Percentiles rank a stretch among this genome's conserved stretches.
Evolutionary conservation across 2,113 vertebrate genomes (phyloP).

Genomic region (Nycticorax nycticorax): DNA sequence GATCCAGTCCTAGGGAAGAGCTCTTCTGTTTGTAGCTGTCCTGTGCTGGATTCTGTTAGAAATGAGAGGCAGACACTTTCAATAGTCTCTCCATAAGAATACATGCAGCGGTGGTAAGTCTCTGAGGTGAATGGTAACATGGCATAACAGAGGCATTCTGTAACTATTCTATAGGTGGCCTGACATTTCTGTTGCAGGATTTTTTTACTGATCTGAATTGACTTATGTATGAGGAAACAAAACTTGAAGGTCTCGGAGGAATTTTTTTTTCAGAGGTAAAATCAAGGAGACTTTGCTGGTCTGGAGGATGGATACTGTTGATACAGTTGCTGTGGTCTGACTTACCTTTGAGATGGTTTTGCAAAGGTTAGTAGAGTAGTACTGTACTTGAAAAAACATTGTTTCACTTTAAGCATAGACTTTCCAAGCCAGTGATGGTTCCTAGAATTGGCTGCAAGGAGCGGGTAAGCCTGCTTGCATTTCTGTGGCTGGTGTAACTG

Average conservation of each 20-base stretch:
- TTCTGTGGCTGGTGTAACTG: background rate
- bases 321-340: background rate
- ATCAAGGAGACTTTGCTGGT: background rate
- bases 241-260: background rate
- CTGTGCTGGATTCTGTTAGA: background rate
- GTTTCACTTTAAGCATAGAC: background rate
- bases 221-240: background rate
- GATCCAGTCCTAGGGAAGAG: background rate
- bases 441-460: background rate
- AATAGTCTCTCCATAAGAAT: rapidly evolving
- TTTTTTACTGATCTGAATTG: background rate
- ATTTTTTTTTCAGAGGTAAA: background rate
- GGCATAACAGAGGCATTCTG: background rate
- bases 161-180: background rate
- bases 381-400: background rate
- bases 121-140: background rate
- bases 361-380: background rate
- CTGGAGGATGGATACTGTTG: background rate
- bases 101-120: background rate
- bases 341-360: background rate
- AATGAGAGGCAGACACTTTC: background rate
- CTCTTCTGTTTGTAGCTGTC: background rate
- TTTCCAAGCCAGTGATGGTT: background rate
- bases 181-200: background rate
- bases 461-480: background rate